These are phyloP conservation scores for Rotaria sp. DNA, from an alignment of 2,888 invertebrate genomes.

Conservation along the genomic window DNA sequence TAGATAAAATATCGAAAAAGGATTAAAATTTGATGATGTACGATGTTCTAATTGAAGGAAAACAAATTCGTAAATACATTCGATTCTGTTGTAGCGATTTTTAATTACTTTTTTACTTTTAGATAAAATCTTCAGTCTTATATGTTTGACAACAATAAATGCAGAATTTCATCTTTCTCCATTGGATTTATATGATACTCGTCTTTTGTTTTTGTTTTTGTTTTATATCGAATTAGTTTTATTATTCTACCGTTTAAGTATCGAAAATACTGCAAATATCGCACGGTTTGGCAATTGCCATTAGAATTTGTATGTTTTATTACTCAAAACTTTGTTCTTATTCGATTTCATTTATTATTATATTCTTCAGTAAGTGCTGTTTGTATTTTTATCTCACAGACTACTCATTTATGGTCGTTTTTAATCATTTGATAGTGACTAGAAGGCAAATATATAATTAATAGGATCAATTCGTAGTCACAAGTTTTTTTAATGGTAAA, in stretches of 20 bases:
- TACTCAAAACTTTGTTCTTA: not conserved
- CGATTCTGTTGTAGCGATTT: not conserved
- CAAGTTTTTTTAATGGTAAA: not conserved
- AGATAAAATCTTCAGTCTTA: not conserved
- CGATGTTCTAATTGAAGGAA: not conserved
- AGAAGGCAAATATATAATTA: not conserved
- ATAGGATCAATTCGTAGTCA: conserved; percentile 5
- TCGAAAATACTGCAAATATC: not conserved
- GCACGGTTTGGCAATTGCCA: not conserved
- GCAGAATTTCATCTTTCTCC: not conserved
- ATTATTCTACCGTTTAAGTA: not conserved
- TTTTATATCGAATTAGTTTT: not conserved
- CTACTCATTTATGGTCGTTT: not conserved
- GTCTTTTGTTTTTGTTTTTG: not conserved
- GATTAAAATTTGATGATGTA: not conserved
- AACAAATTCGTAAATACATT: not conserved
- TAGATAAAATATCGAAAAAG: not conserved
- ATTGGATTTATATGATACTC: not conserved
- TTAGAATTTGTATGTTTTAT: not conserved
- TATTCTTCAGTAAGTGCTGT: no score
- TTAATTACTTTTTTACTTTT: not conserved
- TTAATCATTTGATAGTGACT: not conserved
- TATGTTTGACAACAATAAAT: not conserved
- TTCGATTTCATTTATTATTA: no score
- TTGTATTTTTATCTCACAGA: no score